Base-by-base conservation (phyloP, 2,888 invertebrate species). In the Tenthredo amoena region DNA sequence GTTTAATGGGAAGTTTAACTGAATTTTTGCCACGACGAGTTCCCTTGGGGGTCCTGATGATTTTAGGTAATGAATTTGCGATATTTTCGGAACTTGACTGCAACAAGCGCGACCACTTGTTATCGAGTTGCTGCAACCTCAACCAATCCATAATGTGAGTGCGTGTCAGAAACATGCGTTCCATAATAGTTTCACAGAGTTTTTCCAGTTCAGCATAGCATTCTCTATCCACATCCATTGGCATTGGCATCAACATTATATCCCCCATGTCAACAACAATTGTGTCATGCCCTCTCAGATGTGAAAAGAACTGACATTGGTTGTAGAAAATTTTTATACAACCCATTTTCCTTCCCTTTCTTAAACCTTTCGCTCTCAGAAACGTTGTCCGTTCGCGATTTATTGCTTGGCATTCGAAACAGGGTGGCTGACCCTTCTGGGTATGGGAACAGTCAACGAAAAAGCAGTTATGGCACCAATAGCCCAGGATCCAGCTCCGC, bases 241-340 rank as follows among this genome's bases (percentile, higher is more conserved):
- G 92, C 62, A 93, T 79, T 37, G 93, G 92, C 91, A 93, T 91
- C 18, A 93, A 87, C 92, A 93, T 92, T 15, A 93, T 18, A n/a
- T 92, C 91, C 43, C 88, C 87, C 72, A 91, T 88, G 26, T 91
- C 91, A 12, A 92, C 91, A 4, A 86, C 3, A 3, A 43, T 85
- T 15, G 88, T 86, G 0, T 88, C 85, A 82, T 93, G 93, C 6
- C 82, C 62, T 74, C 89, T 89, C 21, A 93, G 65, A 82, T 93
- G 93, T n/a, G 90, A 89, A 58, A 92, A 90, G 47, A 93, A 92
- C 85, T 91, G 91, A 79, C 93, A 93, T 77, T 92, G 92, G 86
- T 93, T 93, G 85, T 92, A 92, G 82, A 93, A 93, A 47, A 93
- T 84, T 47, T 88, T 88, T 9, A 90, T 88, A 18, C 88, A 88